phyloP scores from a whole-genome alignment of 2,888 invertebrate species.

The Caenorhabditis japonica region DNA sequence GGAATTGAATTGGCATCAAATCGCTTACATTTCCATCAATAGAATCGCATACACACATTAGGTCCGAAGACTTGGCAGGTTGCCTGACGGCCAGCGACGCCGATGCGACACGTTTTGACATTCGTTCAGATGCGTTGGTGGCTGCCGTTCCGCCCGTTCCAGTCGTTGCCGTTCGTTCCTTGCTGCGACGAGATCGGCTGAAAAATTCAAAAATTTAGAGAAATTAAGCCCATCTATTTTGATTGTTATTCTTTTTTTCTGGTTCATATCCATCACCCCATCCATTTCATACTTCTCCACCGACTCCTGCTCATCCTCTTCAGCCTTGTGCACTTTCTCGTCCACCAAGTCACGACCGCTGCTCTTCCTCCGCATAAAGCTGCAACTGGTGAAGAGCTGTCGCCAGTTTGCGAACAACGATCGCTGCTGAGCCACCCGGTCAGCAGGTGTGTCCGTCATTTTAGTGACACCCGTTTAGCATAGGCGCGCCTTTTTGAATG shows the following conservation, averaged over 20 bases:
- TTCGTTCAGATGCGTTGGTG: constrained; percentile 37
- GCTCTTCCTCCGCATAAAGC: constrained; percentile 64
- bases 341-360: constrained; percentile 26
- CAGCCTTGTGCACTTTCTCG: neutral
- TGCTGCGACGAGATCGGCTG: constrained; percentile 58
- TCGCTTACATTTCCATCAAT: constrained; percentile 69
- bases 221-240: too few species aligned
- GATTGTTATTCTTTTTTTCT: neutral
- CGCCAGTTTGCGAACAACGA: constrained; percentile 63
- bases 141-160: constrained; percentile 22
- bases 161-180: constrained; percentile 42
- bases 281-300: neutral
- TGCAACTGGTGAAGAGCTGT: constrained; percentile 64
- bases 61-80: constrained; percentile 40
- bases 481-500: too few species aligned
- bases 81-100: constrained; percentile 47
- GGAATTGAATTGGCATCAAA: neutral
- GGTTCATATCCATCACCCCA: neutral
- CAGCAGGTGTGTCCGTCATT: too few species aligned
- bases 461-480: too few species aligned
- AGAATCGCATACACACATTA: constrained; percentile 74
- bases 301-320: constrained; percentile 34
- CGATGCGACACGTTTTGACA: constrained; percentile 54
- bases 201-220: constrained; percentile 19
- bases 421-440: constrained; percentile 18